phyloP scores from a whole-genome alignment of 1,140 invertebrate genomes.

The Latrodectus geometricus region DNA sequence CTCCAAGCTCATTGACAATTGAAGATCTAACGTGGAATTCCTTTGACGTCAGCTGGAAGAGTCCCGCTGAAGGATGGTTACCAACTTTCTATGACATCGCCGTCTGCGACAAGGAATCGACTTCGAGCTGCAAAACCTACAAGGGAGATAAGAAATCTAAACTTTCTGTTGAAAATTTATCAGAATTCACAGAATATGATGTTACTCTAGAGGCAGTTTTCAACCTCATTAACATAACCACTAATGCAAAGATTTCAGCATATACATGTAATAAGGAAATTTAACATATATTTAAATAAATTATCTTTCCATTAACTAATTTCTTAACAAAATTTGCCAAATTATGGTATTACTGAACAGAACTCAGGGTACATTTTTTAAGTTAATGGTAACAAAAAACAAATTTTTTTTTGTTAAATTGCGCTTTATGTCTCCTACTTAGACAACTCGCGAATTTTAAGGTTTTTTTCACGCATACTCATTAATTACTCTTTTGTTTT shows the following conservation, averaged over 20 bases:
- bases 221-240: neutral
- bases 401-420: no score
- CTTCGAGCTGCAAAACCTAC: neutral
- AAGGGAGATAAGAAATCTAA: neutral
- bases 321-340: no score
- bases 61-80: neutral
- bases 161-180: neutral
- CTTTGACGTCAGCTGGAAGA: conserved; percentile 5
- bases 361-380: no score
- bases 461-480: no score
- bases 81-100: conserved; percentile 12
- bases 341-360: no score
- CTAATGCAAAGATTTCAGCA: neutral
- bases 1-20: neutral
- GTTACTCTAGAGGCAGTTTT: conserved; percentile 7
- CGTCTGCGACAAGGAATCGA: neutral
- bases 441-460: no score
- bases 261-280: conserved; percentile 18
- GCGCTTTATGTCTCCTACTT: no score
- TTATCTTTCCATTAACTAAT: no score
- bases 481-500: no score
- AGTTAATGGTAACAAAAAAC: no score
- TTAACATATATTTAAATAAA: neutral
- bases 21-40: neutral
- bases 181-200: conserved; percentile 26